Percentiles rank a stretch among this genome's conserved stretches.
These are phyloP conservation scores for Plagodis pulveraria DNA, from an alignment of 2,888 invertebrate genomes.

Conservation along the genomic window DNA sequence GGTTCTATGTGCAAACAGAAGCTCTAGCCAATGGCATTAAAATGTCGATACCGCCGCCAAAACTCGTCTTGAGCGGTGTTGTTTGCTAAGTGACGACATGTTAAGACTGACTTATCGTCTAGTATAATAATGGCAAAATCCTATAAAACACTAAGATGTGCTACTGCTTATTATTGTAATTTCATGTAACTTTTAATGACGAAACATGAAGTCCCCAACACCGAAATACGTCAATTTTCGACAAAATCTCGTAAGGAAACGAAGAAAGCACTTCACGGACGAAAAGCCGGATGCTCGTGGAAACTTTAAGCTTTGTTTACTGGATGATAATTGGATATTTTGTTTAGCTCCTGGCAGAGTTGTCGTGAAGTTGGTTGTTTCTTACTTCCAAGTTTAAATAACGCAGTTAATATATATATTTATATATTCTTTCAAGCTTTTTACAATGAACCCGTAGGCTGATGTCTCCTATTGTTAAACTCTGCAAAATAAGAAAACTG, in stretches of 20 bases:
- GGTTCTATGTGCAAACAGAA: no score
- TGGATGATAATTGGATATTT: conserved; percentile 36
- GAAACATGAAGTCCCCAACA: conserved; percentile 12
- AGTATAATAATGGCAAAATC: no score
- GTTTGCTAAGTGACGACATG: no score
- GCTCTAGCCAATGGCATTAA: no score
- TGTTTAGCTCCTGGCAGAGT: conserved; percentile 12
- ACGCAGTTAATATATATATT: background rate
- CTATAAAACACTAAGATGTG: background rate
- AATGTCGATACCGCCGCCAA: no score
- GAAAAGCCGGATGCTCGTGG: conserved; percentile 22
- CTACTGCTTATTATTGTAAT: conserved; percentile 8
- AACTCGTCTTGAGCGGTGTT: no score
- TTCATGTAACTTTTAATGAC: conserved; percentile 33
- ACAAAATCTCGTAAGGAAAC: conserved; percentile 16
- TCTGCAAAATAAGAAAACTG: no score
- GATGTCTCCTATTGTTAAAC: background rate
- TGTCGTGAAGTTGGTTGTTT: conserved; percentile 1
- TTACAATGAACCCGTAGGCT: background rate
- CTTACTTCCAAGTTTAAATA: conserved; percentile 1
- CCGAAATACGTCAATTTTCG: conserved; percentile 25
- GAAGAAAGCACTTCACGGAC: conserved; percentile 23
- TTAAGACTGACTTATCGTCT: no score
- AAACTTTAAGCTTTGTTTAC: conserved; percentile 25
- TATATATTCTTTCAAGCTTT: no score